Base-by-base conservation (phyloP, 1,140 invertebrate species). In the Oryzaephilus surinamensis region DNA sequence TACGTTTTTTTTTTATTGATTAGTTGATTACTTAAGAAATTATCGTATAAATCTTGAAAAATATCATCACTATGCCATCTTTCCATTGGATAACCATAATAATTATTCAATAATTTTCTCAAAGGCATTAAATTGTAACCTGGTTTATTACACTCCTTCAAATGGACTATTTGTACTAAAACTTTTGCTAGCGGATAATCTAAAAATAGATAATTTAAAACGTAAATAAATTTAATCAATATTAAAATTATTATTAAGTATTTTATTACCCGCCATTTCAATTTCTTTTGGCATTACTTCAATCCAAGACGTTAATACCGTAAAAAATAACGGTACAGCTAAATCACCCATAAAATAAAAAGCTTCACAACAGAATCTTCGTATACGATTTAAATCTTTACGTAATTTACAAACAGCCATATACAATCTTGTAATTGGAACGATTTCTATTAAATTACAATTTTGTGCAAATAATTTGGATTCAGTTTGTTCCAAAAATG, bases 261-360 rank as follows among this genome's bases (percentile, higher is more conserved):
- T 26, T 4, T n/a, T 37, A 38, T 38, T 39, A 54, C 52, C 30
- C 21, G 36, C 36, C 5, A 31, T 10, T 16, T 52, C 40, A 6
- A 27, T 16, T 5, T 19, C 42, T 35, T 43, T 19, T 13, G 55
- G 55, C 16, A 58, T n/a, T 7, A 58, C 48, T 38, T 58, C 50
- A n/a, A 36, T 42, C 55, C 55, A 58, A 10, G 49, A 50, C 11
- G 50, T 58, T 15, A 58, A 35, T 13, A 53, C 48, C 7, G 30
- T 47, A 34, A 51, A 56, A 5, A 58, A 41, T 35, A 56, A 48
- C 7, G 55, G 50, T n/a, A 54, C 24, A 12, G 52, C 54, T 7
- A 52, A 42, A 39, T 55, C 43, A 3, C 41, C 48, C 16, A 41
- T 41, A 30, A 54, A 56, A 36, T 51, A 56, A 31, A 58, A 52